phyloP scores from a whole-genome alignment of 2,797 vertebrate species.

The Botia kubotai region DNA sequence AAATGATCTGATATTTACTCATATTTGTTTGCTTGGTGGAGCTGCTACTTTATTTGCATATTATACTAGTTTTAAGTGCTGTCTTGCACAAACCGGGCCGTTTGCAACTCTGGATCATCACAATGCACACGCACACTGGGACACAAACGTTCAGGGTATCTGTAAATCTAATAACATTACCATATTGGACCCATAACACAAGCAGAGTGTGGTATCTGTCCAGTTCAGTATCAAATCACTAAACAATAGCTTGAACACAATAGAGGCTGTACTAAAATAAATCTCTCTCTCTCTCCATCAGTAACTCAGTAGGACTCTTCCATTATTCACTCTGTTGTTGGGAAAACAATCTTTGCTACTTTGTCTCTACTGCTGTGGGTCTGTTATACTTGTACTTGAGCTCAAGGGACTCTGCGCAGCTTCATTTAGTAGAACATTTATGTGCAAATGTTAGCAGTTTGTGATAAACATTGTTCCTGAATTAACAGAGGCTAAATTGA shows the following conservation, averaged over 20 bases:
- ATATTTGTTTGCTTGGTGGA: conserved; percentile 53
- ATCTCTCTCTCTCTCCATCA: conserved; percentile 15
- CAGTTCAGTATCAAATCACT: conserved; percentile 53
- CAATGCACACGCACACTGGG: conserved; percentile 27
- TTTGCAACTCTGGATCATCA: conserved; percentile 53
- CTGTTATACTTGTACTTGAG: conserved; percentile 16
- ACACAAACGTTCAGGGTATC: conserved; percentile 23
- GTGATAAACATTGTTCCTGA: conserved; percentile 15
- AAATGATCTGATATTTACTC: conserved; percentile 53
- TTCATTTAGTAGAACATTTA: background rate
- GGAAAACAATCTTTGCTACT: conserved; percentile 12
- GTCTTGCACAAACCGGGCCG: conserved; percentile 42
- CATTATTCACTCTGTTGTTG: conserved; percentile 5
- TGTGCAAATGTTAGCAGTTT: conserved; percentile 17
- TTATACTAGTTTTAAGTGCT: conserved; percentile 33
- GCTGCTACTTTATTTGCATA: conserved; percentile 48
- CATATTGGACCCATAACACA: conserved; percentile 50
- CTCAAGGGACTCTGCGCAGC: background rate
- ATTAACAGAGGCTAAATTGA: conserved; percentile 6
- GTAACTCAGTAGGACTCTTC: background rate
- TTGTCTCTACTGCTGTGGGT: background rate
- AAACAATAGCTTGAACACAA: conserved; percentile 32
- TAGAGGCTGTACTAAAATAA: conserved; percentile 24
- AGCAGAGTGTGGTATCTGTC: conserved; percentile 38
- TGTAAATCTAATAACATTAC: conserved; percentile 56